These are phyloP conservation scores for Cynopterus sphinx DNA, from an alignment of 2,797 vertebrate genomes.

Conservation along the genomic window DNA sequence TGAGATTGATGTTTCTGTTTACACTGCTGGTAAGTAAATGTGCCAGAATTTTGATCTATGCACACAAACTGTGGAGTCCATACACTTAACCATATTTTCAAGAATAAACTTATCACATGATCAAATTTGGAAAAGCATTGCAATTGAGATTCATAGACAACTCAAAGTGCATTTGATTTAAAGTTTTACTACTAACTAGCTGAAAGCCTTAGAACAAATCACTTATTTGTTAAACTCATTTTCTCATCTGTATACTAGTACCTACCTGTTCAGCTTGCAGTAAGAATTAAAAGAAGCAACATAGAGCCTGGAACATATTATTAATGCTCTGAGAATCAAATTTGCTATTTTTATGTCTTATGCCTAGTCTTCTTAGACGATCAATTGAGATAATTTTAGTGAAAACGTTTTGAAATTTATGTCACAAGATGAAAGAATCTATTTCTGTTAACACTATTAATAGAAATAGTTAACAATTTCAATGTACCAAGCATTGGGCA, in stretches of 20 bases:
- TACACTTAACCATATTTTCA: background rate
- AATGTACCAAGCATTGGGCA: background rate
- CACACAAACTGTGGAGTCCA: background rate
- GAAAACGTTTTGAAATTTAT: background rate
- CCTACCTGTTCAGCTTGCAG: background rate
- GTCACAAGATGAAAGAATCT: background rate
- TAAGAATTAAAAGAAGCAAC: constrained; percentile 16
- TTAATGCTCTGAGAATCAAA: background rate
- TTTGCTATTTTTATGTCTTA: background rate
- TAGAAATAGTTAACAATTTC: background rate
- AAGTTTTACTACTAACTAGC: background rate
- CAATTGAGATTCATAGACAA: background rate
- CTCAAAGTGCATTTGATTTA: background rate
- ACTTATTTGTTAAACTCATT: background rate
- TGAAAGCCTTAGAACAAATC: background rate
- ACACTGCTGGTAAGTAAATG: background rate
- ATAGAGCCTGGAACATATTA: background rate
- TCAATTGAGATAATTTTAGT: constrained; percentile 33
- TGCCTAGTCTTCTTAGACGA: background rate
- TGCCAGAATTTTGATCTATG: background rate
- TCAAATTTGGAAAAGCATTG: background rate
- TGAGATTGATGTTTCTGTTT: background rate
- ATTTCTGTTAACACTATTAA: background rate
- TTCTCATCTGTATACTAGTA: background rate
- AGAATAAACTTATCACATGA: background rate